phyloP scores from a whole-genome alignment of 2,888 invertebrate species.

The Cryptocheilus praepositus region DNA sequence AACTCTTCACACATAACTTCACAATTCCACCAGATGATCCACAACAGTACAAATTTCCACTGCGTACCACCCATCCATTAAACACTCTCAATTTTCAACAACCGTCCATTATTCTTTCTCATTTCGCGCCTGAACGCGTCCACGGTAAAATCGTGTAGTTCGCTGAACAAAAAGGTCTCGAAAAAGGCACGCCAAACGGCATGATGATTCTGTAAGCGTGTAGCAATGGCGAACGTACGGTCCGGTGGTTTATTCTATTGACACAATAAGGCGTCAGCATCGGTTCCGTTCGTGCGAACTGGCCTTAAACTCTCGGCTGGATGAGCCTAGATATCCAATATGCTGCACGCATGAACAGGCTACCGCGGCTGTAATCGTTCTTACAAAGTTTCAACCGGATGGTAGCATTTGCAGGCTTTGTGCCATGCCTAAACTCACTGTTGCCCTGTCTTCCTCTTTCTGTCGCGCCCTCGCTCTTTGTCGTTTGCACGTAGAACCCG shows the following conservation, averaged over 20 bases:
- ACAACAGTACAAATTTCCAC: too few species aligned
- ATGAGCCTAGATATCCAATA: constrained; percentile 12
- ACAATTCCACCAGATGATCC: too few species aligned
- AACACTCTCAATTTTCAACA: too few species aligned
- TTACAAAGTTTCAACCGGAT: constrained; percentile 3
- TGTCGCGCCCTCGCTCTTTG: neutral
- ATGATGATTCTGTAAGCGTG: neutral
- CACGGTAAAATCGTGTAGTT: too few species aligned
- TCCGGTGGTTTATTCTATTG: constrained; percentile 37
- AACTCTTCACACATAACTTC: too few species aligned
- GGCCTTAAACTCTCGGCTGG: constrained; percentile 34
- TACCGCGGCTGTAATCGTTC: neutral
- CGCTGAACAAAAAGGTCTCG: too few species aligned
- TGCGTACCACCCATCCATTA: too few species aligned
- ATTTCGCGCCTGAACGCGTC: too few species aligned
- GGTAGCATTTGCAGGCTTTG: too few species aligned
- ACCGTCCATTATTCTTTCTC: too few species aligned
- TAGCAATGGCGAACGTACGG: constrained; percentile 32
- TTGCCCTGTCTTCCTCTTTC: neutral
- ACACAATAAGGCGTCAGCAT: constrained; percentile 37
- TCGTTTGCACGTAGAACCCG: too few species aligned
- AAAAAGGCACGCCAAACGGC: too few species aligned
- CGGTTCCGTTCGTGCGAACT: constrained; percentile 39
- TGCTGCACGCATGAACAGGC: neutral
- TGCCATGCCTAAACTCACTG: neutral